Evolutionary conservation across 2,797 vertebrate species (phyloP), one percentile per base, ranked within the genome.

Genomic region (Remorina albescens): DNA sequence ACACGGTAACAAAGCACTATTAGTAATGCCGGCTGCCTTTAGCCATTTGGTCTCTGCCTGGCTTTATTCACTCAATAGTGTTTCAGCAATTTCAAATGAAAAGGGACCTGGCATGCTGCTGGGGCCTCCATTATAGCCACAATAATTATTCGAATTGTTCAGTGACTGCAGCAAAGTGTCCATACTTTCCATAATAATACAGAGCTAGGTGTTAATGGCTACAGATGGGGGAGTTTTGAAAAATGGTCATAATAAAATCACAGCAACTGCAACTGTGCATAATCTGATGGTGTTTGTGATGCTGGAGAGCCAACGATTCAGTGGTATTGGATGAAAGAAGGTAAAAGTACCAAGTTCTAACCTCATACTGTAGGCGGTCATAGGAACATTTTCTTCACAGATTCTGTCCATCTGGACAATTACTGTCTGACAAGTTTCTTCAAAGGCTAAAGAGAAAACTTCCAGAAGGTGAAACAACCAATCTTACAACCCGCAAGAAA

Each of bases 111-210:
- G 53, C 28, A 51, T 25, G 57, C 36, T 25, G 49, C 62, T 55
- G 55, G 19, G 30, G 50, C 34, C 8, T 56, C 59, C 23, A 10
- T 49, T 71, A 81, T 64, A 64, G 65, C 66, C 37, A 47, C 61
- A 64, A 56, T 72, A 71, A 84, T 85, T 51, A 76, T 66, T 69
- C 30, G 55, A 73, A 72, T 61, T 80, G 71, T 85, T 80, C 51
- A 71, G 54, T 37, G 56, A 41, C 70, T 65, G 56, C 23, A 1
- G 59, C 26, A 64, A 81, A 76, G 30, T 69, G 53, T 46, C 74
- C 32, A 23, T 65, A 58, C 60, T 74, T 76, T 77, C 53, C 41
- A 66, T 73, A 66, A 76, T 64, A 67, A 85, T 26, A 18, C 32
- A 75, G 61, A 42, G 42, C 51, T 8, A 5, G 36, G 49, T 4